These are phyloP conservation scores for Dolichallabes microphthalmus DNA, from an alignment of 2,113 vertebrate species.

Conservation along the genomic window DNA sequence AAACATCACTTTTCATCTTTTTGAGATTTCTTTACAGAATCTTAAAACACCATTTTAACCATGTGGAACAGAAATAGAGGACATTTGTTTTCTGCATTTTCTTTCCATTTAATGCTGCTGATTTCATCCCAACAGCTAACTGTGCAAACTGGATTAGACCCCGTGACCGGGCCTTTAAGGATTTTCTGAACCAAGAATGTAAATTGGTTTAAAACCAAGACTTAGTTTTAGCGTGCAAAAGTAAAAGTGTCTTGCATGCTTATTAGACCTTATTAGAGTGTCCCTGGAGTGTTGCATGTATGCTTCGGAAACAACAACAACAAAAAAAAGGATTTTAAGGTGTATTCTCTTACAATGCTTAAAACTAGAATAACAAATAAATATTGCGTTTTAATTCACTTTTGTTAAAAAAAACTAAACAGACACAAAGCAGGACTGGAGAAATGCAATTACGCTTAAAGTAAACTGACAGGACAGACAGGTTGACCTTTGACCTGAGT, in stretches of 20 bases:
- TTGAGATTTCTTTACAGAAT: not conserved
- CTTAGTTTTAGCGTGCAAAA: not conserved
- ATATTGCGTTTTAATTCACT: not conserved
- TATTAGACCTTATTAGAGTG: not conserved
- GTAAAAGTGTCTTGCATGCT: not conserved
- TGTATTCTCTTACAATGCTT: not conserved
- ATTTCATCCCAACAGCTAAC: not conserved
- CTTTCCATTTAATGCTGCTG: not conserved
- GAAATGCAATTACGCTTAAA: slow-evolving; percentile 12
- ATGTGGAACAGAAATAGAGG: not conserved
- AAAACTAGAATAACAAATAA: not conserved
- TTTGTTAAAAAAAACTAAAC: not conserved
- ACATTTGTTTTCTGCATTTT: not conserved
- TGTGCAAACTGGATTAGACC: not conserved
- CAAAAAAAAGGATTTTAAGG: not conserved
- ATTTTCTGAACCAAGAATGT: not conserved
- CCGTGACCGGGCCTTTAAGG: not conserved
- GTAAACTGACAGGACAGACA: slow-evolving; percentile 26
- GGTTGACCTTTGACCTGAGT: slow-evolving; percentile 45
- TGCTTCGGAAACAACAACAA: not conserved
- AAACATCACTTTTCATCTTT: not conserved
- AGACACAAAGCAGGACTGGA: slow-evolving; percentile 21
- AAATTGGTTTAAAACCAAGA: not conserved
- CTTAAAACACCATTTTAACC: not conserved
- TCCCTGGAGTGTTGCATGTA: not conserved